A percentile compares a stretch with the other conserved stretches of the same genome.
Evolutionary conservation across 2,888 invertebrate genomes (phyloP).

Genomic region (Ormyrus nitidulus): DNA sequence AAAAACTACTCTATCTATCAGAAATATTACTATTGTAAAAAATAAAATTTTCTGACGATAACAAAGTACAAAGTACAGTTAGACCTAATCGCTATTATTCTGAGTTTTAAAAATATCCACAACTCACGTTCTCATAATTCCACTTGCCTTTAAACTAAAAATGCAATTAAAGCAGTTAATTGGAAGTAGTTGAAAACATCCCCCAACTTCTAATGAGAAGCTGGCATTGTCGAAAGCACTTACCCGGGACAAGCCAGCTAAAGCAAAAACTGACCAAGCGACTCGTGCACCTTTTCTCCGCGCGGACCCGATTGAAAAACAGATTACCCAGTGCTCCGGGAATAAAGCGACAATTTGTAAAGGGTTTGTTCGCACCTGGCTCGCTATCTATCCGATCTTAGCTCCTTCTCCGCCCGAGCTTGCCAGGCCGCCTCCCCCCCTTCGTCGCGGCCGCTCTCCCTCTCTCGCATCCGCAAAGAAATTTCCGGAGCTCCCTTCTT

Average conservation of each 20-base stretch:
- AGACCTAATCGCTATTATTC: no score
- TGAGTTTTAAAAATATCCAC: no score
- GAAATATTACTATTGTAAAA: no score
- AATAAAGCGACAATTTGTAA: slow-evolving; percentile 50
- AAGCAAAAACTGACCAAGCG: slow-evolving; percentile 18
- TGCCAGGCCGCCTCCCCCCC: background rate
- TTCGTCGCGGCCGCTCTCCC: background rate
- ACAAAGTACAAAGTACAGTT: no score
- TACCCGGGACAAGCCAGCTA: background rate
- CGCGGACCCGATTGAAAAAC: slow-evolving; percentile 33
- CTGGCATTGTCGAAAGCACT: background rate
- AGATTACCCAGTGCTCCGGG: slow-evolving; percentile 39
- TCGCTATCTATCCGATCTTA: slow-evolving; percentile 47
- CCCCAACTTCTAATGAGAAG: background rate
- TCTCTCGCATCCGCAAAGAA: slow-evolving; percentile 17
- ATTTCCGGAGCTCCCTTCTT: slow-evolving; percentile 24
- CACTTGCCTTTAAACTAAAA: no score
- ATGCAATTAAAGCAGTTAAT: background rate
- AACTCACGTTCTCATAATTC: no score
- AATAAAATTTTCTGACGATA: no score
- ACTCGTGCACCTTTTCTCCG: background rate
- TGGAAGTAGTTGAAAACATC: background rate
- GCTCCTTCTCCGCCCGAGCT: background rate
- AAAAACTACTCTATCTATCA: no score
- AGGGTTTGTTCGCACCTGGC: slow-evolving; percentile 34